Evolutionary conservation across 1,140 invertebrate species (phyloP), one percentile per base, ranked within the genome.

Genomic region (Daktulosphaira vitifoliae): DNA sequence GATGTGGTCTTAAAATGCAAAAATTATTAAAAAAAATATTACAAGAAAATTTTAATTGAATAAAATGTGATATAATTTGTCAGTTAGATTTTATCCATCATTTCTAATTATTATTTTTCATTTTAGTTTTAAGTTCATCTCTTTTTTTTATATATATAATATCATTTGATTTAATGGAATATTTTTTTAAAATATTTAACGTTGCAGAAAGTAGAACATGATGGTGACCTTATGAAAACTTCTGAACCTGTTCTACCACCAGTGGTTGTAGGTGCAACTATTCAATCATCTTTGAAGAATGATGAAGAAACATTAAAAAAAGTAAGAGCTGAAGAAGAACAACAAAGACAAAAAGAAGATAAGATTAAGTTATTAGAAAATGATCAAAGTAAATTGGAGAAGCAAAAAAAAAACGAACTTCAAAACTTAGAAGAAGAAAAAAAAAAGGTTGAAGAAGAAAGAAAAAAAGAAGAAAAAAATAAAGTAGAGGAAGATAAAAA

Each of bases 191-290:
- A n/a, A 11, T 33, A 33, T 33, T 33, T 33, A 33, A 33, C 29
- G 11, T 11, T 20, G 18, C 33, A 65, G 62, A 38, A 51, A 38
- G 37, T 51, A 18, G 46, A 51, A 22, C 38, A 18, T 65, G 62
- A 51, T 16, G 62, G 50, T 7, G 49, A 65, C 1, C 13, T 11
- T 18, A 22, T 38, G 5, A 42, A 15, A 44, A 15, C 65, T 44
- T 39, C 5, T 1, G 33, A 66, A 8, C 22, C 18, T 7, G 25
- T 53, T 44, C 49, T n/a, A 29, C 65, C 65, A 26, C 65, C 65
- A 15, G 50, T 66, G 23, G 51, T 66, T 29, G 65, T 66, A 2
- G 50, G 50, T 54, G 65, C 65, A 42, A 66, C 48, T 48, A 62
- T 62, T 62, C 56, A 62, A 33, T 9, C 42, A 48, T 62, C 25